phyloP scores from a whole-genome alignment of 2,888 invertebrate genomes.

The Ferdinandea cuprea region DNA sequence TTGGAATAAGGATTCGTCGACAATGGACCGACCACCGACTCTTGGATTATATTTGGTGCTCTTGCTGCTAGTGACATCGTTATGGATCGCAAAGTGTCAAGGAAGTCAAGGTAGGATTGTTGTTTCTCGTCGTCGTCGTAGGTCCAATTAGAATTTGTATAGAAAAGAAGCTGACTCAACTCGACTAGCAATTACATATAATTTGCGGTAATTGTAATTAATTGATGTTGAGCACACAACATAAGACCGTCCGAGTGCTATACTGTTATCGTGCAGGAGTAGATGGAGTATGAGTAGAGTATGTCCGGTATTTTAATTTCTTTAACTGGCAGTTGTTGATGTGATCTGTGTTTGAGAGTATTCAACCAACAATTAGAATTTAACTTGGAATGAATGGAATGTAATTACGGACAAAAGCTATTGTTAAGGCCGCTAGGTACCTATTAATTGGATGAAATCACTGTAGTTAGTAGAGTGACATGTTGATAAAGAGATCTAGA shows the following conservation, averaged over 20 bases:
- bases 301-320: constrained; percentile 48
- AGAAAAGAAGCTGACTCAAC: constrained; percentile 55
- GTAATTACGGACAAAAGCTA: constrained; percentile 10
- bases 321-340: constrained; percentile 4
- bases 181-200: constrained; percentile 58
- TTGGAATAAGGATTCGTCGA: constrained; percentile 28
- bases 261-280: constrained; percentile 22
- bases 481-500: not conserved
- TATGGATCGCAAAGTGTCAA: constrained; percentile 69
- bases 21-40: constrained; percentile 59
- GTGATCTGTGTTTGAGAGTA: constrained; percentile 31
- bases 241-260: constrained; percentile 10
- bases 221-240: constrained; percentile 58
- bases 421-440: constrained; percentile 16
- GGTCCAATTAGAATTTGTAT: not conserved
- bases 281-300: not conserved
- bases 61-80: constrained; percentile 58
- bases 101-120: constrained; percentile 68
- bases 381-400: not conserved
- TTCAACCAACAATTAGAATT: constrained; percentile 54
- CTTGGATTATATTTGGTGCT: constrained; percentile 64
- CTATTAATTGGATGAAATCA: constrained; percentile 16
- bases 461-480: not conserved
- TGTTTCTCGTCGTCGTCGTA: not conserved
- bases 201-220: constrained; percentile 71